phyloP scores from a whole-genome alignment of 2,888 invertebrate genomes.

The Hirtodrosophila cameraria region DNA sequence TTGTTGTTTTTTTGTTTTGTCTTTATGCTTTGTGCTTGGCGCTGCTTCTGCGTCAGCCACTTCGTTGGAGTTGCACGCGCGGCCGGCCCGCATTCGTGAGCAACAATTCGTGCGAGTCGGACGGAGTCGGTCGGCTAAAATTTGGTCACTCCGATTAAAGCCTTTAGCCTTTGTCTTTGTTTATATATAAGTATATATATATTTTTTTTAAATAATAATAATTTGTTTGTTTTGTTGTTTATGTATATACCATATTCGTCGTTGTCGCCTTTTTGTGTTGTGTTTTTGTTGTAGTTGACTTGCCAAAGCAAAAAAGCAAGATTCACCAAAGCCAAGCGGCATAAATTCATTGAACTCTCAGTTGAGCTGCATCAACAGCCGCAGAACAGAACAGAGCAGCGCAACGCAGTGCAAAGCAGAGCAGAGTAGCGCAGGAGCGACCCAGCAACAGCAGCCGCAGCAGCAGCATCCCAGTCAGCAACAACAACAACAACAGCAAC shows the following conservation, averaged over 20 bases:
- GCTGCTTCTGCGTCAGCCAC: conserved; percentile 61
- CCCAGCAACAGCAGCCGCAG: conserved; percentile 25
- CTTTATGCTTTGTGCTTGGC: conserved; percentile 51
- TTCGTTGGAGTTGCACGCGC: conserved; percentile 75
- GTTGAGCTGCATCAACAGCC: conserved; percentile 45
- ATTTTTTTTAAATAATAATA: conserved; percentile 23
- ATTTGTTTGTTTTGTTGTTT: conserved; percentile 45
- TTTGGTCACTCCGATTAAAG: conserved; percentile 37
- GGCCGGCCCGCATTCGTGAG: conserved; percentile 77
- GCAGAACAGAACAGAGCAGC: conserved; percentile 7
- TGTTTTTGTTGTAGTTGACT: conserved; percentile 15
- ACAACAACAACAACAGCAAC: no score
- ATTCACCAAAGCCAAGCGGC: conserved; percentile 33
- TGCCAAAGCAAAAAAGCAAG: neutral
- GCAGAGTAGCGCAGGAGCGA: conserved; percentile 27
- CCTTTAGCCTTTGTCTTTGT: conserved; percentile 33
- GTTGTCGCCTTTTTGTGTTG: conserved; percentile 13
- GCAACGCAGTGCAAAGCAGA: conserved; percentile 22
- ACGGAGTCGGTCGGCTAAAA: conserved; percentile 64
- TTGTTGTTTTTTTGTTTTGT: conserved; percentile 9
- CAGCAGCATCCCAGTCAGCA: conserved; percentile 41
- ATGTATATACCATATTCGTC: conserved; percentile 12
- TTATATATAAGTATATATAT: neutral
- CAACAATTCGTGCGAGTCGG: conserved; percentile 77
- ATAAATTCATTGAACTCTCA: conserved; percentile 58